Evolutionary conservation across 1,140 invertebrate genomes (phyloP).

Genomic region (Gryllus bimaculatus): DNA sequence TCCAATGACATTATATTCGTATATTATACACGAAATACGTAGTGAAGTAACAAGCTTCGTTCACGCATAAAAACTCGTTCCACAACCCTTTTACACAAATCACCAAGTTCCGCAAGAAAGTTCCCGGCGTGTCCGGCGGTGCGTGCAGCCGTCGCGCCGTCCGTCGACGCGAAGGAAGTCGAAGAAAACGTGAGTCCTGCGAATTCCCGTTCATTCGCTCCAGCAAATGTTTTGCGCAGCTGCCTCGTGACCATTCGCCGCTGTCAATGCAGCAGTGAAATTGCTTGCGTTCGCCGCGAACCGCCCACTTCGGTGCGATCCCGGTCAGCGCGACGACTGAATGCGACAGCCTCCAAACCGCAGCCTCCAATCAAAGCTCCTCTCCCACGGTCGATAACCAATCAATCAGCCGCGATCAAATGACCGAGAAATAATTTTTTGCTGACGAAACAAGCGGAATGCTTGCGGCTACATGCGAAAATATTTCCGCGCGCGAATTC

Average conservation of each 20-base stretch:
- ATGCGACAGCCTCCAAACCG: not conserved
- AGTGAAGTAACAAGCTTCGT: too few species aligned
- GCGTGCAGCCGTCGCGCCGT: too few species aligned
- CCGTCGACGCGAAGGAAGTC: too few species aligned
- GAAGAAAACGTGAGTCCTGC: too few species aligned
- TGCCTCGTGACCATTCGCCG: not conserved
- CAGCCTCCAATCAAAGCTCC: not conserved
- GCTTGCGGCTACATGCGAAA: too few species aligned
- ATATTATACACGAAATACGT: too few species aligned
- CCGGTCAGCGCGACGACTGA: not conserved
- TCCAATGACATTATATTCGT: too few species aligned
- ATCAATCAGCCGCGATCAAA: not conserved
- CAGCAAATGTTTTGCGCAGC: not conserved
- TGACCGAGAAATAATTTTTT: not conserved
- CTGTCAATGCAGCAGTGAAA: not conserved
- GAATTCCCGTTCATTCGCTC: not conserved
- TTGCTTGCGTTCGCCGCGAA: not conserved
- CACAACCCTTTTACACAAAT: too few species aligned
- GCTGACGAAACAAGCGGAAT: not conserved
- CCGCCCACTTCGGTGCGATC: not conserved
- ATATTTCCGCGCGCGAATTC: too few species aligned
- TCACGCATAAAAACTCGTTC: too few species aligned
- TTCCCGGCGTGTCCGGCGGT: too few species aligned
- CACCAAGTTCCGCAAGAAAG: too few species aligned
- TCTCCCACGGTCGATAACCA: not conserved